Evolutionary conservation across 1,140 invertebrate species (phyloP).

Genomic region (Littorina saxatilis): DNA sequence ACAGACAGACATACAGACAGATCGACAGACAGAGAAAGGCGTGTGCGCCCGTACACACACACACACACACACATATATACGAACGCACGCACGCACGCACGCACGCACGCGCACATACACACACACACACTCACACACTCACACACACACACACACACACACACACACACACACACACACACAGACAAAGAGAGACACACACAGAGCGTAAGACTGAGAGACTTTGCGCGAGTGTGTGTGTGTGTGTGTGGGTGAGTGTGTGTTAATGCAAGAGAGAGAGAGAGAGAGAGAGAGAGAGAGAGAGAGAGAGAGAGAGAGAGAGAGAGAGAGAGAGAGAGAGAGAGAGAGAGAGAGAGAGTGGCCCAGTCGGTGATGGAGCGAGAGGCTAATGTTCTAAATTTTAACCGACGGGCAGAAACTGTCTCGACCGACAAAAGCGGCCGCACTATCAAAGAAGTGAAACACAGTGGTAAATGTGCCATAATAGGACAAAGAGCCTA

Average conservation of each 20-base stretch:
- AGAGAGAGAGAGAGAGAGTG: background rate
- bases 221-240: background rate
- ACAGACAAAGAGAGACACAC: background rate
- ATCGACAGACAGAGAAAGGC: background rate
- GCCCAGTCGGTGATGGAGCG: background rate
- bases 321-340: background rate
- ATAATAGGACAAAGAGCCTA: no score
- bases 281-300: background rate
- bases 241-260: constrained; percentile 12
- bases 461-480: no score
- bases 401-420: no score
- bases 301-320: background rate
- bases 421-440: no score
- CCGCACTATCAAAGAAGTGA: no score
- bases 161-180: constrained; percentile 13
- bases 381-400: no score
- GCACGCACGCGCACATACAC: background rate
- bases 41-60: background rate
- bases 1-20: background rate
- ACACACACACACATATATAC: constrained; percentile 16
- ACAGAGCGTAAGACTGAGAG: background rate
- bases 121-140: background rate
- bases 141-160: background rate
- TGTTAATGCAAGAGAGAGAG: background rate
- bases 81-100: background rate